These are phyloP conservation scores for Thunnus thynnus DNA, from an alignment of 2,113 vertebrate species.

Conservation along the genomic window DNA sequence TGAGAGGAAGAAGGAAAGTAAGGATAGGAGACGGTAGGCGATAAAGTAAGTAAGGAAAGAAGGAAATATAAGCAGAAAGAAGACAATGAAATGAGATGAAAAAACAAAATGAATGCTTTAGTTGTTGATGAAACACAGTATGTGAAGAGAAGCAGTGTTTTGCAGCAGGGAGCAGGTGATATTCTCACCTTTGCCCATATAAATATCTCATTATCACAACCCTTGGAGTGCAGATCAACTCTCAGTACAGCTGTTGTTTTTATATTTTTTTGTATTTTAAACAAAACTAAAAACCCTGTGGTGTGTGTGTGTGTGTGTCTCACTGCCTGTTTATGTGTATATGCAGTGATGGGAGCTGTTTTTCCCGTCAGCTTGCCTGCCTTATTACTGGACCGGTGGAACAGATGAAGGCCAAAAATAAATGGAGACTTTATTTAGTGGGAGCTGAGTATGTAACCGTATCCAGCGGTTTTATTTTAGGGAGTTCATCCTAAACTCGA, in stretches of 20 bases:
- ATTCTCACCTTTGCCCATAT: background rate
- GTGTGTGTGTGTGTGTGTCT: background rate
- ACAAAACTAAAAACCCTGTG: constrained; percentile 11
- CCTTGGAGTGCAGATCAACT: background rate
- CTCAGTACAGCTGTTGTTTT: constrained; percentile 8
- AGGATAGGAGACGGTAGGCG: background rate
- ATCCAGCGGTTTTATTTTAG: constrained; percentile 86
- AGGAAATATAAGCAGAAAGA: background rate
- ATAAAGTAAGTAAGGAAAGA: background rate
- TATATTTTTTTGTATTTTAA: background rate
- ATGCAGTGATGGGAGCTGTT: constrained; percentile 39
- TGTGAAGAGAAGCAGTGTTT: background rate
- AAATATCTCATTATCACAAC: constrained; percentile 23
- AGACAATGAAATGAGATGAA: background rate
- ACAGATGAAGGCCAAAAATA: constrained; percentile 83
- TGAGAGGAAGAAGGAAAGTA: constrained; percentile 7
- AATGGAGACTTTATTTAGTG: constrained; percentile 83
- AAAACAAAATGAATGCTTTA: background rate
- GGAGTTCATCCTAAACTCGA: constrained; percentile 77
- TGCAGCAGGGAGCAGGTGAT: constrained; percentile 20
- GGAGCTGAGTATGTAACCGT: constrained; percentile 85
- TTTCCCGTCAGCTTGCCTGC: constrained; percentile 49
- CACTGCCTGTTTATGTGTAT: constrained; percentile 34
- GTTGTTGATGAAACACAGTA: background rate
- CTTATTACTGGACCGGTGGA: constrained; percentile 82